Evolutionary conservation across 2,888 invertebrate species (phyloP).

Genomic region (Macrophya annulata): DNA sequence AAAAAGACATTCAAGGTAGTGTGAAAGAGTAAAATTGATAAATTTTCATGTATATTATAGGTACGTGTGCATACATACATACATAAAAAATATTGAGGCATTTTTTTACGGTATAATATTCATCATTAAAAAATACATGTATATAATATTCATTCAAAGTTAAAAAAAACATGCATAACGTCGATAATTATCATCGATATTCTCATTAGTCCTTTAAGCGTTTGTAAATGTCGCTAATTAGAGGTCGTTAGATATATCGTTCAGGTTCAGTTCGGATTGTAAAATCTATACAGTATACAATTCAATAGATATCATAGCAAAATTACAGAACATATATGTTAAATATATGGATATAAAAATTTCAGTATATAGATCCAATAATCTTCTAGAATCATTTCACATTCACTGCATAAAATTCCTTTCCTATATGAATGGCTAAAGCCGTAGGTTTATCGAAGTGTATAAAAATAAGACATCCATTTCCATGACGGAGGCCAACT

Average conservation of each 20-base stretch:
- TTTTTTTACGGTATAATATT: background rate
- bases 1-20: background rate
- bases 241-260: background rate
- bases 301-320: background rate
- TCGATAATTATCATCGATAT: background rate
- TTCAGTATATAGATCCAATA: background rate
- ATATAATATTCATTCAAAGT: background rate
- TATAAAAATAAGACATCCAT: background rate
- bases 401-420: background rate
- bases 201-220: background rate
- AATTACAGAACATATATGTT: background rate
- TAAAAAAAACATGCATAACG: background rate
- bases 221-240: background rate
- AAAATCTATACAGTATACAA: background rate
- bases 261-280: background rate
- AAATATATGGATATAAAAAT: background rate
- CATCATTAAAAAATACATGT: background rate
- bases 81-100: background rate
- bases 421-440: background rate
- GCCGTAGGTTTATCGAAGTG: background rate
- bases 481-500: background rate
- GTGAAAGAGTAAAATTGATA: background rate
- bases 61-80: background rate
- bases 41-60: slow-evolving; percentile 10
- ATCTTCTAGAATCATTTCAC: background rate